Evolutionary conservation across 2,113 vertebrate genomes (phyloP), one percentile per base, ranked within the genome.

Genomic region (Megaceryle maxima): DNA sequence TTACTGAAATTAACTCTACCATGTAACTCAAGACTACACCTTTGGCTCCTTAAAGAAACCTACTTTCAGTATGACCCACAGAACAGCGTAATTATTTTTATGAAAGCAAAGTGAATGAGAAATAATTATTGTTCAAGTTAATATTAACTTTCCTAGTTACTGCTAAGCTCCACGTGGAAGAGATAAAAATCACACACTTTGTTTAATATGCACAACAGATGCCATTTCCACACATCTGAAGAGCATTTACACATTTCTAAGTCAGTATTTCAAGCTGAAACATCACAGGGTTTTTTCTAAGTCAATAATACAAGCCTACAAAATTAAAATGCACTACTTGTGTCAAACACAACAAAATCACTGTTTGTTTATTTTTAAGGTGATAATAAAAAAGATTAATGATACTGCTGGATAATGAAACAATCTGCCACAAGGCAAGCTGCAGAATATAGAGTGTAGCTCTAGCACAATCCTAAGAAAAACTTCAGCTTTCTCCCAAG

Each of bases 361-460:
- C 97, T 98, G 98, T 98, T 98, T 98, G 97, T 98, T 98, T 98
- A 97, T 98, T 98, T 98, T 98, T 97, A 97, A 98, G 96, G 96
- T 97, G 97, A 96, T 98, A 98, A 98, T 98, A 98, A 98, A 98
- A 98, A 97, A 98, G 98, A 98, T 98, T 97, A 98, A 98, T 97
- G 97, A 97, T 94, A 90, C 93, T 95, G 83, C 94, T 97, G 94
- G 95, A 97, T 98, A 98, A 98, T 98, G 97, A 97, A 98, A 98
- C 98, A 98, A 97, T 98, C 98, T 98, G 97, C 96, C 88, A 94
- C 88, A 43, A 97, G 85, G 96, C 94, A 95, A 97, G 96, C 69
- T 63, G 77, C 63, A 87, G 98, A 98, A 98, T 97, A 96, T 13
- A 97, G 94, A 98, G 94, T 74, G 83, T 83, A 80, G 88, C 79